Evolutionary conservation across 2,113 vertebrate species (phyloP).

Genomic region (Neopipo cinnamomea): DNA sequence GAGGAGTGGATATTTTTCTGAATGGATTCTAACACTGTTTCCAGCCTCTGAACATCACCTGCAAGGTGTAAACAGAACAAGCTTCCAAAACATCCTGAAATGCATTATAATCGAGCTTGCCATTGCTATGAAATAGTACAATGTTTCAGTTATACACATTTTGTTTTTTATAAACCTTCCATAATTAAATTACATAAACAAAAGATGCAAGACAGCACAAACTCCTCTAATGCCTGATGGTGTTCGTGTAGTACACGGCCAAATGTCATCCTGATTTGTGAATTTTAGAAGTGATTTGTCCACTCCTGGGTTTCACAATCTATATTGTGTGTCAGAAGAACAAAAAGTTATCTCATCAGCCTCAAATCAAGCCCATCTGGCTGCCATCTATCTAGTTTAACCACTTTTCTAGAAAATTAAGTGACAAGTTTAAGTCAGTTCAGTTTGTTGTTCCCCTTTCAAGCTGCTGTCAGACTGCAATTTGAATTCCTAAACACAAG

Average conservation of each 20-base stretch:
- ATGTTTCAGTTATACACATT: neutral
- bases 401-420: neutral
- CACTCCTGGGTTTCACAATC: neutral
- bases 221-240: neutral
- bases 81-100: neutral
- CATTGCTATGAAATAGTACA: neutral
- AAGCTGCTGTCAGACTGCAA: neutral
- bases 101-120: neutral
- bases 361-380: neutral
- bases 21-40: slow-evolving; percentile 87
- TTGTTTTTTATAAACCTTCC: neutral
- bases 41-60: slow-evolving; percentile 92
- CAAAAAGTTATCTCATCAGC: neutral
- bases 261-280: neutral
- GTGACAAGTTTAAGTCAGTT: neutral
- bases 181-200: neutral
- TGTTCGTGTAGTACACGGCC: neutral
- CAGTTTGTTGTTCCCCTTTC: neutral
- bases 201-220: neutral
- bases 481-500: neutral
- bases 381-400: neutral
- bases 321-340: neutral
- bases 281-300: neutral
- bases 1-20: slow-evolving; percentile 90
- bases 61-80: slow-evolving; percentile 41